Evolutionary conservation across 2,113 vertebrate species (phyloP).

Genomic region (Tyto alba): DNA sequence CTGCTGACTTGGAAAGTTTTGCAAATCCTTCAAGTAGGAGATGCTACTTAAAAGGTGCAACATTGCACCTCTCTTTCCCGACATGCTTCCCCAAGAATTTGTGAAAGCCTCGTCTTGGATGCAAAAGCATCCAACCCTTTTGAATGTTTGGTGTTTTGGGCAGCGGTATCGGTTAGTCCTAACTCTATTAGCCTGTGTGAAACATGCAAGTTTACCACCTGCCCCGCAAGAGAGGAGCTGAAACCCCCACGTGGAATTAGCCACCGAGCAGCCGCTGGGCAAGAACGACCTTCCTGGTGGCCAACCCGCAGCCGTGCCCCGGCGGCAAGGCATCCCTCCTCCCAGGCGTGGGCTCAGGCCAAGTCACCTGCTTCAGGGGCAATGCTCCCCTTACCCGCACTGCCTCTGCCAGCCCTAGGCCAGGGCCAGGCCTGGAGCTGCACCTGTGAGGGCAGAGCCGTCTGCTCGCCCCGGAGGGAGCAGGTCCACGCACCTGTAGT

Average conservation of each 20-base stretch:
- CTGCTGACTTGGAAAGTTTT: not conserved
- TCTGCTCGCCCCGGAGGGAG: not conserved
- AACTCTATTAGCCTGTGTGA: not conserved
- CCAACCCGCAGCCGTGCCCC: not conserved
- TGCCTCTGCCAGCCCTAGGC: too few species aligned
- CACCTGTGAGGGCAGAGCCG: not conserved
- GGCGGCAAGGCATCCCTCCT: not conserved
- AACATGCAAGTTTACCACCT: not conserved
- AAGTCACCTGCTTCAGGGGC: rapidly evolving
- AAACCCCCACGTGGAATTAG: not conserved
- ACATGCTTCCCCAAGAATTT: not conserved
- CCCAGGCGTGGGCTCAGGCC: rapidly evolving
- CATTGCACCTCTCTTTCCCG: not conserved
- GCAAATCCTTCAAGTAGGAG: not conserved
- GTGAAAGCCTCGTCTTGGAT: not conserved
- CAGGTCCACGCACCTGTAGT: conserved; percentile 78
- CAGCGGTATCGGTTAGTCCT: not conserved
- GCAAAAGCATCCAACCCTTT: not conserved
- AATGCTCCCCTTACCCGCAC: not conserved
- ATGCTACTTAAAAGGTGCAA: not conserved
- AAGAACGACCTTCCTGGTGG: not conserved
- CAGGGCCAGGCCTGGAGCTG: not conserved
- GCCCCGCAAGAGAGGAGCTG: not conserved
- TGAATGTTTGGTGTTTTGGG: not conserved
- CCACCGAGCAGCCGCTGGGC: not conserved